Conservation (phyloP, 1,140 invertebrate genomes). For the Melanaphis sacchari region DNA sequence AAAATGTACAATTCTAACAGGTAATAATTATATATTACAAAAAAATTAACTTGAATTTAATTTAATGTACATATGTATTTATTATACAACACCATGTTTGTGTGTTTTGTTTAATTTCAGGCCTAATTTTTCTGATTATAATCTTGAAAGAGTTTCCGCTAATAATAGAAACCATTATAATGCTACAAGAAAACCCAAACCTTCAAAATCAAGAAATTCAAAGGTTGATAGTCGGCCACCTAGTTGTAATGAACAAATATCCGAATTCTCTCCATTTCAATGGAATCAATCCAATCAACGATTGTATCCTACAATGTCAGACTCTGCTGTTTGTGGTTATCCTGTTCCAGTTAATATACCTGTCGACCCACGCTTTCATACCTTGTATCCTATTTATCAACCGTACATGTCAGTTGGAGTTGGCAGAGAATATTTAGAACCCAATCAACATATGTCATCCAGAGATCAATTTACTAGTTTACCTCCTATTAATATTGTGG, state of each 20-base stretch:
- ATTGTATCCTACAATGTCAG: slow-evolving; percentile 66
- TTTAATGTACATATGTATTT: not conserved
- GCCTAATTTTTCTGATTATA: not conserved
- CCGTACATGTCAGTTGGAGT: slow-evolving; percentile 44
- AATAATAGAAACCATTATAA: slow-evolving; percentile 41
- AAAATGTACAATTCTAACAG: slow-evolving; percentile 21
- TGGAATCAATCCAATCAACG: slow-evolving; percentile 62
- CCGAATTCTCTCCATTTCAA: slow-evolving; percentile 42
- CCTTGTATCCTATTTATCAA: slow-evolving; percentile 64
- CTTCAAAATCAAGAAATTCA: not conserved
- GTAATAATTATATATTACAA: not conserved
- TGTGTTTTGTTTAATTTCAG: not conserved
- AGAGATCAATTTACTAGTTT: slow-evolving; percentile 59
- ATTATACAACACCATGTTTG: not conserved
- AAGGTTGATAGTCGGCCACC: slow-evolving; percentile 19
- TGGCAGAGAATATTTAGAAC: slow-evolving; percentile 52
- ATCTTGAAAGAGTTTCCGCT: not conserved
- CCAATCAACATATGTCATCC: slow-evolving; percentile 13
- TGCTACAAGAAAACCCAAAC: not conserved
- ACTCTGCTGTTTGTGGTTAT: slow-evolving; percentile 67
- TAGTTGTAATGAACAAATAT: slow-evolving; percentile 48
- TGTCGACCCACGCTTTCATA: slow-evolving; percentile 68
- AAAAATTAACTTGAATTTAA: not conserved
- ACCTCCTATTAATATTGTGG: slow-evolving; percentile 58
- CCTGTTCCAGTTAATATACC: slow-evolving; percentile 64